Base-by-base conservation (phyloP, 2,888 invertebrate species). In the Drosophila leonis region DNA sequence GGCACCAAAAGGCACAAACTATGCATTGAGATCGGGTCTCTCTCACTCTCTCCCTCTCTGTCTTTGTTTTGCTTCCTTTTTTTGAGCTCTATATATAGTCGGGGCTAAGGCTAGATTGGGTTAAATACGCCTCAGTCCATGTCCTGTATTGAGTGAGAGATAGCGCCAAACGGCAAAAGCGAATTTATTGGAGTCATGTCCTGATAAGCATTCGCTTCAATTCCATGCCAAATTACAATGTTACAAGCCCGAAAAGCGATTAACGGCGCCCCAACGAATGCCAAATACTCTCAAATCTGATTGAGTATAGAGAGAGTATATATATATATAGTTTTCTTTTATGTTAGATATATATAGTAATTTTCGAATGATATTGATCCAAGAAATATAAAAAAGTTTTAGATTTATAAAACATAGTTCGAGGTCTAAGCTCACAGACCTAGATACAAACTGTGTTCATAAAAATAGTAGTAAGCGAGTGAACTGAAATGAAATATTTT, bases 151-250 rank as follows among this genome's bases (percentile, higher is more conserved):
- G 73, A 76, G 79, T 83, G 83, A 88, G 88, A 86, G 90, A 87
- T 90, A 80, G 82, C 69, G 68, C 67, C 72, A 65, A 41, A 77
- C 67, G 85, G 83, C 81, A 72, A 67, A 86, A 72, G 66, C 88
- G 86, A 90, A 88, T 88, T 88, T 88, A 88, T 88, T 90, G 84
- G 83, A 85, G 90, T 89, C 90, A 85, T 83, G 87, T 81, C 77
- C 86, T 83, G 85, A 87, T 88, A 88, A 87, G 83, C 83, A 73
- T 59, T 71, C 71, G 54, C 83, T 72, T 86, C 87, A 72, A 74
- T 82, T 66, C 80, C 75, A 88, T 72, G 80, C 87, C 89, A 90
- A 87, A 87, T 87, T 90, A 90, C 85, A 88, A 75, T 75, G 88
- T 86, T 72, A 75, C 79, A 72, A 62, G 77, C 24, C 48, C 48